These are phyloP conservation scores for Holacanthella duospinosa DNA, from an alignment of 2,888 invertebrate species.

Conservation along the genomic window DNA sequence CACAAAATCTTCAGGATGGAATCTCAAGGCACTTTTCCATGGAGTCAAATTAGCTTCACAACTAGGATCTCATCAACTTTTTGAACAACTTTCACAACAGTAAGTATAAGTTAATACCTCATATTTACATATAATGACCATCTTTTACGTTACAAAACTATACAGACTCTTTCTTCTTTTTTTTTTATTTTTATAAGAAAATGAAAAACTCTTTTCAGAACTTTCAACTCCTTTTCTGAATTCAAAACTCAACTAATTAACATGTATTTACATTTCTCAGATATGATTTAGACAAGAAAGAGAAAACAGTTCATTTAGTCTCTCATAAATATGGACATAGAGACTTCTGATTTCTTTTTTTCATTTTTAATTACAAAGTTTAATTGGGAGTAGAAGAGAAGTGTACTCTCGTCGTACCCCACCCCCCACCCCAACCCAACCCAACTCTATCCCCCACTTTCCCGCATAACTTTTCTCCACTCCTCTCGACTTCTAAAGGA, in stretches of 20 bases:
- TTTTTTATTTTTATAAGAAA: not conserved
- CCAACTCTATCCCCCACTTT: too few relatives aligned
- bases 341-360: not conserved
- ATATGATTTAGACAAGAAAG: not conserved
- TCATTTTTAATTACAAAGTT: not conserved
- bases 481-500: too few relatives aligned
- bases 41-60: conserved; percentile 29
- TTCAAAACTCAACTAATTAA: not conserved
- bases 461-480: not conserved
- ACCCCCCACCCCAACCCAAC: too few relatives aligned
- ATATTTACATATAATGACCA: too few relatives aligned
- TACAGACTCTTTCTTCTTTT: not conserved
- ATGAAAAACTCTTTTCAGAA: not conserved
- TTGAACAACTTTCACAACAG: conserved; percentile 28
- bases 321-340: not conserved
- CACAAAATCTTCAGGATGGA: conserved; percentile 21
- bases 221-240: not conserved
- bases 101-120: too few relatives aligned
- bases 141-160: not conserved
- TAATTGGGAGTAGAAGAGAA: not conserved
- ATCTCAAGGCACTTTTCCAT: conserved; percentile 23
- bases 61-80: conserved; percentile 29
- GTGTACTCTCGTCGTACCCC: not conserved
- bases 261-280: not conserved
- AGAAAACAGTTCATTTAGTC: not conserved